A percentile compares a stretch with the other conserved stretches of the same genome.
These are phyloP conservation scores for Papilio aristodemus DNA, from an alignment of 1,140 invertebrate genomes.

Conservation along the genomic window DNA sequence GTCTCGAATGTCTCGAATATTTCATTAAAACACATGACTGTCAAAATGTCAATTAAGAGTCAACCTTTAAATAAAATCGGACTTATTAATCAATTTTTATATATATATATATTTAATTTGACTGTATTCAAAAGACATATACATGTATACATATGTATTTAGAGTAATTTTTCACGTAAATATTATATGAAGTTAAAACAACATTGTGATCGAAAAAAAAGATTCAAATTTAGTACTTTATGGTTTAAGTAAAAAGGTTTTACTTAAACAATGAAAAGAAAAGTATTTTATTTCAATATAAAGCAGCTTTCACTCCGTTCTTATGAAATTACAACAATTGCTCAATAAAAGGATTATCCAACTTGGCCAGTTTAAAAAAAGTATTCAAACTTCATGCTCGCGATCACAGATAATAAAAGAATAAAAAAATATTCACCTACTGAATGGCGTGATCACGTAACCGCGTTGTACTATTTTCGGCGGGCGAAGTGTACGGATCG, in stretches of 20 bases:
- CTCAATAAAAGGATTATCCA: not conserved
- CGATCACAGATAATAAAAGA: slow-evolving; percentile 35
- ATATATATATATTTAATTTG: too few species aligned
- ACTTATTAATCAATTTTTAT: too few species aligned
- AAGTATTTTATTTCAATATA: not conserved
- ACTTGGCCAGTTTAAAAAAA: slow-evolving; percentile 10
- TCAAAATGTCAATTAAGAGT: too few species aligned
- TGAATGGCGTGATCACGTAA: slow-evolving; percentile 47
- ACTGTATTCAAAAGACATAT: too few species aligned
- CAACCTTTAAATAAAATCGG: too few species aligned
- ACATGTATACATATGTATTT: too few species aligned
- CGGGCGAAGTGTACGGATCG: slow-evolving; percentile 45
- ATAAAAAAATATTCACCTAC: slow-evolving; percentile 36
- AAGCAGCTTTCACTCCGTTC: not conserved
- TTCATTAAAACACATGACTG: too few species aligned
- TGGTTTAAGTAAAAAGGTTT: too few species aligned
- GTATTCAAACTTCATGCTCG: slow-evolving; percentile 12
- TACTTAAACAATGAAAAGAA: not conserved
- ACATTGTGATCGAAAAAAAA: too few species aligned
- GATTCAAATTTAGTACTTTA: too few species aligned
- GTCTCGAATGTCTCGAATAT: slow-evolving; percentile 5
- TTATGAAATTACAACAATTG: not conserved
- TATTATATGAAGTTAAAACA: too few species aligned
- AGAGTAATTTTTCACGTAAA: too few species aligned
- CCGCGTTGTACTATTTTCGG: slow-evolving; percentile 48